Percentiles rank a stretch among this genome's conserved stretches.
Evolutionary conservation across 2,797 vertebrate species (phyloP).

Genomic region (Furcifer pardalis): DNA sequence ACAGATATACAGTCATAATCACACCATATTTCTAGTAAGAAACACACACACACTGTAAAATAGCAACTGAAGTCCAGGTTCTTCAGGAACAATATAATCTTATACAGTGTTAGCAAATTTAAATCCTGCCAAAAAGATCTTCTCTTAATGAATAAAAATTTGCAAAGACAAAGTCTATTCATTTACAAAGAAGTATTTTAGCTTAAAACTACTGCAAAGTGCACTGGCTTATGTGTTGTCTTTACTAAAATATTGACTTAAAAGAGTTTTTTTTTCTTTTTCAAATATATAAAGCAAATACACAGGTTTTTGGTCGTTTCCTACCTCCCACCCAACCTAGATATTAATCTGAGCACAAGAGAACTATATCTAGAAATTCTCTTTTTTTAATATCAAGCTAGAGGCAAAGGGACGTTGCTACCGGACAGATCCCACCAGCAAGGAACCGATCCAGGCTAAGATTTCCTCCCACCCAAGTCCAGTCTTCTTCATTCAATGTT

Average conservation of each 20-base stretch:
- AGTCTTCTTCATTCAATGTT: background rate
- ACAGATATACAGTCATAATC: conserved; percentile 69
- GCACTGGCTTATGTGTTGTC: conserved; percentile 37
- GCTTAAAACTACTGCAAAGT: conserved; percentile 58
- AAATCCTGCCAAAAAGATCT: conserved; percentile 41
- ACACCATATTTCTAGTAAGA: conserved; percentile 66
- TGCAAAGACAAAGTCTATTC: conserved; percentile 37
- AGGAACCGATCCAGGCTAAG: background rate
- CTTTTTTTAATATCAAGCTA: background rate
- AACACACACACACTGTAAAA: conserved; percentile 64
- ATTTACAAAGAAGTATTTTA: conserved; percentile 67
- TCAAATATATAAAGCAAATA: conserved; percentile 63
- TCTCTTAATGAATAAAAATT: conserved; percentile 50
- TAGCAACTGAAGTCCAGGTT: conserved; percentile 66
- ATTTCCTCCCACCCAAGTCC: background rate
- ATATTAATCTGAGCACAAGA: conserved; percentile 56
- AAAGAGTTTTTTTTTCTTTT: conserved; percentile 68
- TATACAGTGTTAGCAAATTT: conserved; percentile 30
- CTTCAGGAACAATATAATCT: conserved; percentile 56
- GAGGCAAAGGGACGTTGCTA: conserved; percentile 2
- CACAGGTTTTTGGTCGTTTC: conserved; percentile 63
- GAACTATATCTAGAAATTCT: conserved; percentile 16
- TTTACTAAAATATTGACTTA: conserved; percentile 74
- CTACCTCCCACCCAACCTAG: conserved; percentile 23
- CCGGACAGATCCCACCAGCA: background rate